A percentile compares a stretch with the other conserved stretches of the same genome.
Evolutionary conservation across 2,797 vertebrate genomes (phyloP).

Genomic region (Ctenopoma multispine): DNA sequence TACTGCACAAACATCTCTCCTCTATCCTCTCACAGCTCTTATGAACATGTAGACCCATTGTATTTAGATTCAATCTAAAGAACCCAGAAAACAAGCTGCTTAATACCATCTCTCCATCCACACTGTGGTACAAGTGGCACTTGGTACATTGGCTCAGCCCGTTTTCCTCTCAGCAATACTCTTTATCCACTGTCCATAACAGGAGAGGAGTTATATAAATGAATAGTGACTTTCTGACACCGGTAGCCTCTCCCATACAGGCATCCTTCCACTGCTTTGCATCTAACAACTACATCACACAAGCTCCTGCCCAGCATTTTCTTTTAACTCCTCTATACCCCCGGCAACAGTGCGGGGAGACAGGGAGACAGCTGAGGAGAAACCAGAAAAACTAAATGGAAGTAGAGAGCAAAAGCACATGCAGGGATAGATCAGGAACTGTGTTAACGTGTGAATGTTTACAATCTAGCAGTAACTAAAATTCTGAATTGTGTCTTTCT

Average conservation of each 20-base stretch:
- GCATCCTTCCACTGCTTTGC: constrained; percentile 32
- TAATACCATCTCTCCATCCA: constrained; percentile 20
- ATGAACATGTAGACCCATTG: not conserved
- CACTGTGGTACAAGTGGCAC: constrained; percentile 28
- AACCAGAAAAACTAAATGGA: not conserved
- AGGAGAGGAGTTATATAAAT: constrained; percentile 62
- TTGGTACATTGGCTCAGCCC: constrained; percentile 21
- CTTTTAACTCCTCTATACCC: constrained; percentile 43
- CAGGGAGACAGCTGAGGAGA: constrained; percentile 12
- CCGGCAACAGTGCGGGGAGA: constrained; percentile 47
- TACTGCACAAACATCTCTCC: not conserved
- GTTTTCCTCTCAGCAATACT: constrained; percentile 39
- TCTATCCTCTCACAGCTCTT: constrained; percentile 7
- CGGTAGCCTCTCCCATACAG: constrained; percentile 21
- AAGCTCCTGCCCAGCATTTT: constrained; percentile 59
- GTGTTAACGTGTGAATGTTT: constrained; percentile 6
- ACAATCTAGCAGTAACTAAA: constrained; percentile 13
- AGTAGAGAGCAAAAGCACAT: constrained; percentile 5
- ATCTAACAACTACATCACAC: constrained; percentile 64
- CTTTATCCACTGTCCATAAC: constrained; percentile 24
- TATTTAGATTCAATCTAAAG: constrained; percentile 13
- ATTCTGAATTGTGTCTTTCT: not conserved
- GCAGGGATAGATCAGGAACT: not conserved
- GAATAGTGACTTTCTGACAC: constrained; percentile 61
- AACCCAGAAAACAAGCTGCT: constrained; percentile 14